Percentiles rank a stretch among this genome's conserved stretches.
phyloP scores from a whole-genome alignment of 1,140 invertebrate genomes.

The Rhyacophila brunnea region DNA sequence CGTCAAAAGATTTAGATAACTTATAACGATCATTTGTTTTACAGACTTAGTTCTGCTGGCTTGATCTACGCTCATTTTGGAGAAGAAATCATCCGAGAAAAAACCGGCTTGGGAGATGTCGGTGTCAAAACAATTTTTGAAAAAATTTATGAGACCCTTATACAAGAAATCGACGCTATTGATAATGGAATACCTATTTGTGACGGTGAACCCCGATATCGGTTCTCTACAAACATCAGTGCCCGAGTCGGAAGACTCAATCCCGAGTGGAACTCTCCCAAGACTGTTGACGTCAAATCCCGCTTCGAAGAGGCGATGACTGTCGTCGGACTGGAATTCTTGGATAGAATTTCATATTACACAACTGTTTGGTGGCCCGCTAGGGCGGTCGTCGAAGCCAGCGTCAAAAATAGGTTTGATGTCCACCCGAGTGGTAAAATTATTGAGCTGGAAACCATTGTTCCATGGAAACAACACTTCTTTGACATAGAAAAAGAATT shows the following conservation, averaged over 20 bases:
- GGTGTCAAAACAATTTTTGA: constrained; percentile 67
- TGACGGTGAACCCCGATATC: constrained; percentile 77
- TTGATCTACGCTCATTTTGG: constrained; percentile 93
- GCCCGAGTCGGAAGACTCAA: constrained; percentile 77
- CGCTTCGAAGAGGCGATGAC: constrained; percentile 75
- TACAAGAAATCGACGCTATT: constrained; percentile 94
- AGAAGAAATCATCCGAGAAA: constrained; percentile 67
- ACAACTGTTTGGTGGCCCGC: constrained; percentile 82
- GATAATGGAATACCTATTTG: constrained; percentile 90
- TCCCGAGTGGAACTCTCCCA: constrained; percentile 80
- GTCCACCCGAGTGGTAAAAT: constrained; percentile 73
- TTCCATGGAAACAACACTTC: constrained; percentile 90
- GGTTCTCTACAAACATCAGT: constrained; percentile 76
- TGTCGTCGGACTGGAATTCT: constrained; percentile 80
- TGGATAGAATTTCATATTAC: constrained; percentile 68
- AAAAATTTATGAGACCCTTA: constrained; percentile 85
- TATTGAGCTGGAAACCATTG: constrained; percentile 65
- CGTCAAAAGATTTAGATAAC: too few relatives aligned
- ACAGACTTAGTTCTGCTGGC: constrained; percentile 92
- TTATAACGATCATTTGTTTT: too few relatives aligned
- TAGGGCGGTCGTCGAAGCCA: constrained; percentile 67
- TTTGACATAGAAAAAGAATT: constrained; percentile 77
- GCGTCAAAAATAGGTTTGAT: constrained; percentile 68
- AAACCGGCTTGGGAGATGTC: constrained; percentile 46
- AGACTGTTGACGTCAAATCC: constrained; percentile 54